These are phyloP conservation scores for Furcula furcula DNA, from an alignment of 2,888 invertebrate genomes.

Conservation along the genomic window DNA sequence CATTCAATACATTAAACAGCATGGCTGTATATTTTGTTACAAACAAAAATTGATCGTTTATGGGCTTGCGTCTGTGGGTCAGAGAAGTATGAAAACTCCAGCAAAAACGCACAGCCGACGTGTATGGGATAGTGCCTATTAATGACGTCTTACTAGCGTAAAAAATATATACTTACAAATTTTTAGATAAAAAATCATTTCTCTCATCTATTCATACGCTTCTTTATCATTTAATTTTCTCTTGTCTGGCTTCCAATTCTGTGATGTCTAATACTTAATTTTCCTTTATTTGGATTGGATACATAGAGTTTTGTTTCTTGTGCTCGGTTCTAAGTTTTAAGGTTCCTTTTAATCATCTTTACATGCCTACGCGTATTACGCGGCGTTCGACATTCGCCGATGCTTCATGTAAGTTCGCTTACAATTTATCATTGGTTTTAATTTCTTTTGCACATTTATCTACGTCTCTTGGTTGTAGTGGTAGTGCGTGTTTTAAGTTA, in stretches of 20 bases:
- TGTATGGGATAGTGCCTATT: too few species aligned
- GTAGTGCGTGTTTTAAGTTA: constrained; percentile 59
- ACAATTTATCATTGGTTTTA: constrained; percentile 39
- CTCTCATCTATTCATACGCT: constrained; percentile 50
- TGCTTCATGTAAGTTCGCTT: constrained; percentile 78
- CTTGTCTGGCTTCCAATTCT: constrained; percentile 48
- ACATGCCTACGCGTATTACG: constrained; percentile 69
- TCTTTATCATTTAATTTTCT: constrained; percentile 45
- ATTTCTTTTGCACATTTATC: constrained; percentile 66
- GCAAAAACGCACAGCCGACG: too few species aligned
- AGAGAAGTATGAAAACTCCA: too few species aligned
- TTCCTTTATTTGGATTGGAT: constrained; percentile 56
- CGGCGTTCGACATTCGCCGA: constrained; percentile 65
- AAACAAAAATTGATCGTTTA: too few species aligned
- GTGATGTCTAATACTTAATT: constrained; percentile 44
- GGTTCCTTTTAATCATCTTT: constrained; percentile 71
- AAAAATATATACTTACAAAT: too few species aligned
- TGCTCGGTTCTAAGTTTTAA: constrained; percentile 67
- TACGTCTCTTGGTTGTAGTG: constrained; percentile 52
- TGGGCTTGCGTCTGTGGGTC: too few species aligned
- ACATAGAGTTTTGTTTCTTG: constrained; percentile 57
- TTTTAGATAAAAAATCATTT: constrained; percentile 7
- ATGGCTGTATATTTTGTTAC: too few species aligned
- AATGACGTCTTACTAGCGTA: too few species aligned
- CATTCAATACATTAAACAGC: too few species aligned